Conservation (phyloP, 1,140 invertebrate genomes). For the Hycleus cichorii region DNA sequence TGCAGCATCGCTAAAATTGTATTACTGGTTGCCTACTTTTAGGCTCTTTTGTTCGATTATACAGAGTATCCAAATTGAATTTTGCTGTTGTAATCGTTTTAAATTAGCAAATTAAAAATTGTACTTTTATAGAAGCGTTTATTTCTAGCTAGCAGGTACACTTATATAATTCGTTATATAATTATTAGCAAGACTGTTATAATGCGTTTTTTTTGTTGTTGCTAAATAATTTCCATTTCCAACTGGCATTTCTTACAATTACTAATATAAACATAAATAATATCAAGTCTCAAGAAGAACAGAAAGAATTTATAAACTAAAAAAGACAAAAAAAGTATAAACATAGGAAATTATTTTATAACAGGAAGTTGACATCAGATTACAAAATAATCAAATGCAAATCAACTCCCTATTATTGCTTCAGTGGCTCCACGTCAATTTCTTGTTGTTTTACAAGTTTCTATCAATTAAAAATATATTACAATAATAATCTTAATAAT, state of each 20-base stretch:
- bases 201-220: not conserved
- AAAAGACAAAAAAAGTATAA: not conserved
- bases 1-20: no score
- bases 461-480: not conserved
- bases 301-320: not conserved
- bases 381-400: slow-evolving; percentile 28
- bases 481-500: not conserved
- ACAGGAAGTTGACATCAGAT: no score
- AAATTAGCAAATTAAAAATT: not conserved
- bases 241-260: no score
- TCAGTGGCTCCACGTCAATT: not conserved
- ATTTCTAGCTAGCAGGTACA: slow-evolving; percentile 35
- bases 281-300: not conserved
- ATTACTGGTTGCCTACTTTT: no score
- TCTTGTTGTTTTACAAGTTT: not conserved
- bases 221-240: slow-evolving; percentile 12
- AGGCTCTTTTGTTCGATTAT: no score
- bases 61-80: no score
- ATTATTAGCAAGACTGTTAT: not conserved
- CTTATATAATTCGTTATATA: slow-evolving; percentile 33
- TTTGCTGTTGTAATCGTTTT: no score
- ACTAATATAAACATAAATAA: slow-evolving; percentile 14
- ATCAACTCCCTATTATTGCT: slow-evolving; percentile 15
- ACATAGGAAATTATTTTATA: no score
- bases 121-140: slow-evolving; percentile 8